phyloP scores from a whole-genome alignment of 2,797 vertebrate genomes.

The Glossophaga mutica region DNA sequence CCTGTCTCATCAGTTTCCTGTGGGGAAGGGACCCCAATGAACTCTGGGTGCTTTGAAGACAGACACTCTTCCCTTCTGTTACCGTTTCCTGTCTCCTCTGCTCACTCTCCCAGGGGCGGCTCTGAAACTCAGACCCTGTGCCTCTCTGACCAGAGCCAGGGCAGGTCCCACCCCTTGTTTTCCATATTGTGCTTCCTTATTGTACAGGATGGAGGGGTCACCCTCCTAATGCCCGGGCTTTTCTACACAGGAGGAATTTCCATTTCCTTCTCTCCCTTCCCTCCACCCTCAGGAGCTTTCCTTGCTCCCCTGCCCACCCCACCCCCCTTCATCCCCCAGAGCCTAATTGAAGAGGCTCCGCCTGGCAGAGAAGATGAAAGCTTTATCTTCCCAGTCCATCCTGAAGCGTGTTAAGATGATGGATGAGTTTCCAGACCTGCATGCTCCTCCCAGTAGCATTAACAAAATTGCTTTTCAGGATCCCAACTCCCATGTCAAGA shows the following conservation, averaged over 20 bases:
- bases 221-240: neutral
- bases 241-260: neutral
- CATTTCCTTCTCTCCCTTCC: constrained; percentile 6
- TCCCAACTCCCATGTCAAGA: constrained; percentile 63
- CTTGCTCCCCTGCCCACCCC: neutral
- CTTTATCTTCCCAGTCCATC: constrained; percentile 73
- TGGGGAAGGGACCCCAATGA: neutral
- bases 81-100: neutral
- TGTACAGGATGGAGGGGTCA: neutral
- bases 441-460: constrained; percentile 71
- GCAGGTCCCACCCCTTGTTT: accelerated
- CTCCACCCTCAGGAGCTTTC: neutral
- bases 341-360: constrained; percentile 73
- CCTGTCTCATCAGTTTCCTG: neutral
- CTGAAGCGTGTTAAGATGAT: constrained; percentile 70
- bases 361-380: constrained; percentile 69
- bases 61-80: neutral
- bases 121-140: neutral
- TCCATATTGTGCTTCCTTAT: neutral
- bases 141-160: neutral
- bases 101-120: neutral
- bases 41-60: neutral
- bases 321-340: neutral
- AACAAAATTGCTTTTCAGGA: constrained; percentile 76
- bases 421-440: constrained; percentile 72